Evolutionary conservation across 2,888 invertebrate species (phyloP).

Genomic region (Achlya flavicornis): DNA sequence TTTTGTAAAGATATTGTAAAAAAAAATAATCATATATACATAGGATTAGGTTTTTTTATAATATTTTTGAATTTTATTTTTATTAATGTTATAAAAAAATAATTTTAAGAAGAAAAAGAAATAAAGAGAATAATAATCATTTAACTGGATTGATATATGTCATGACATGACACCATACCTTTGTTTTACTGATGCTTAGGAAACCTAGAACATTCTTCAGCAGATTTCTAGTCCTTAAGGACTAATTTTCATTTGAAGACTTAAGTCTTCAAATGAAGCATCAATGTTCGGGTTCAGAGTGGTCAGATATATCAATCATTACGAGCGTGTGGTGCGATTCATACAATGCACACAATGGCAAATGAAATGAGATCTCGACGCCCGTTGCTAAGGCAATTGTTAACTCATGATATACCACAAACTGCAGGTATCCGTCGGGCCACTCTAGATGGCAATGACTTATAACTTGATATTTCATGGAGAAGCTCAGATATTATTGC

Average conservation of each 20-base stretch:
- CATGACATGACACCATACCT: not conserved
- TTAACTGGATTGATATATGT: too few relatives aligned
- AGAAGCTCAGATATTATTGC: too few relatives aligned
- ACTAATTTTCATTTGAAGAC: too few relatives aligned
- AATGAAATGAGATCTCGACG: conserved; percentile 24
- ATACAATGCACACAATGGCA: conserved; percentile 24
- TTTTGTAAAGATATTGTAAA: too few relatives aligned
- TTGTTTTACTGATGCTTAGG: not conserved
- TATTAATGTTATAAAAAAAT: too few relatives aligned
- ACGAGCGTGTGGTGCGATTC: not conserved
- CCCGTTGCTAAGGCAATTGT: conserved; percentile 24
- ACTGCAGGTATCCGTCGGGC: not conserved
- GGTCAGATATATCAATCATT: not conserved
- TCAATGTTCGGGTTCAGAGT: not conserved
- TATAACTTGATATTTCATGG: too few relatives aligned
- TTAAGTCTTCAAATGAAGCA: too few relatives aligned
- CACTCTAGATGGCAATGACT: not conserved
- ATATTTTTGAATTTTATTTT: too few relatives aligned
- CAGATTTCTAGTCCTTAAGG: not conserved
- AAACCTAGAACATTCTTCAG: not conserved
- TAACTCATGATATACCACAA: conserved; percentile 16
- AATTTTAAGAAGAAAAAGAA: too few relatives aligned
- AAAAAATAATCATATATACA: too few relatives aligned
- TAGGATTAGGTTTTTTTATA: too few relatives aligned
- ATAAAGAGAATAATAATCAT: too few relatives aligned